Base-by-base conservation (phyloP, 2,888 invertebrate species). In the Syritta pipiens region DNA sequence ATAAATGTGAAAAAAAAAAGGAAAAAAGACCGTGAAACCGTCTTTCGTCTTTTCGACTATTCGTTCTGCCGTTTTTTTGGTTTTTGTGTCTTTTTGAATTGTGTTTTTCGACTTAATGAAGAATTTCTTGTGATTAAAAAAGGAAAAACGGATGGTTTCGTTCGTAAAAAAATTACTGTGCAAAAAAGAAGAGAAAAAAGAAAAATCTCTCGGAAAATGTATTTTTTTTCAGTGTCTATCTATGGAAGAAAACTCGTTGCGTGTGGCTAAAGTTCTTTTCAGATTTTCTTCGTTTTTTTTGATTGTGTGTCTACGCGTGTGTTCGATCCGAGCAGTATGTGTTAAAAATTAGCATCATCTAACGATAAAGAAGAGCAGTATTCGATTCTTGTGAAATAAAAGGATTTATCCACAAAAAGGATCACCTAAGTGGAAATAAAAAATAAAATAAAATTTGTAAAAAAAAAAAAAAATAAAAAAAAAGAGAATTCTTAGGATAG, bases 101-200 rank as follows among this genome's bases (percentile, higher is more conserved):
- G n/a, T n/a, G n/a, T n/a, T n/a, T n/a, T n/a, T n/a, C n/a, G n/a
- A n/a, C n/a, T n/a, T n/a, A n/a, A n/a, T n/a, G n/a, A n/a, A n/a
- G n/a, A n/a, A n/a, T n/a, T n/a, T n/a, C n/a, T n/a, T n/a, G n/a
- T n/a, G n/a, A n/a, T n/a, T 7, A 44, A 14, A 46, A n/a, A 60
- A 62, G 12, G 24, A 19, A 68, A 51, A 28, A n/a, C n/a, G n/a
- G n/a, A n/a, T n/a, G 30, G 22, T 72, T 62, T 44, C 51, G 30
- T 12, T 44, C 10, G 22, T n/a, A 35, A 19, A 35, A 62, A 74
- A 67, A 67, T 55, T 60, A 57, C 75, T 62, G 67, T 68, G 55
- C 42, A 30, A 53, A 68, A 68, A n/a, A n/a, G n/a, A n/a, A n/a
- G n/a, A n/a, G n/a, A 67, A 48, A 51, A 49, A 10, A 44, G 22